These are phyloP conservation scores for Drosophila pseudoobscura DNA, from an alignment of 1,140 invertebrate genomes.

Conservation along the genomic window DNA sequence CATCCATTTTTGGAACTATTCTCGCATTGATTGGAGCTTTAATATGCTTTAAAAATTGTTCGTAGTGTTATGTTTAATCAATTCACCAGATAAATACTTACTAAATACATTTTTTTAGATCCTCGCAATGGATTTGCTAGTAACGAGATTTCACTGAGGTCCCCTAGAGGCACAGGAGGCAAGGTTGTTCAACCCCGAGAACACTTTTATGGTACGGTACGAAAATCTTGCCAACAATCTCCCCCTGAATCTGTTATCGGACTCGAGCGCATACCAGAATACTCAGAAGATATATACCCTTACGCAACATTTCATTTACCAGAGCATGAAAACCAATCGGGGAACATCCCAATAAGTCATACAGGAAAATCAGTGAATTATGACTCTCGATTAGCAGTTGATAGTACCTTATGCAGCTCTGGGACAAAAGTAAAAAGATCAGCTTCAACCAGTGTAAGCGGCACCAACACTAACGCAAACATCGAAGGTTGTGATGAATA, in stretches of 20 bases:
- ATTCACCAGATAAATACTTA: neutral
- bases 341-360: slow-evolving; percentile 61
- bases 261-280: slow-evolving; percentile 86
- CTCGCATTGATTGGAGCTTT: slow-evolving; percentile 84
- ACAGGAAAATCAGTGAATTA: slow-evolving; percentile 54
- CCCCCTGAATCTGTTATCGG: slow-evolving; percentile 84
- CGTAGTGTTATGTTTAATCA: slow-evolving; percentile 46
- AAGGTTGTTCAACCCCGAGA: slow-evolving; percentile 84
- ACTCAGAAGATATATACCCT: slow-evolving; percentile 87
- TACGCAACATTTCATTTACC: slow-evolving; percentile 87
- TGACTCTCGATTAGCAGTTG: slow-evolving; percentile 48
- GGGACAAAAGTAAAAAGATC: slow-evolving; percentile 66
- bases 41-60: slow-evolving; percentile 85
- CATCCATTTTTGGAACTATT: slow-evolving; percentile 84
- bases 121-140: slow-evolving; percentile 37
- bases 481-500: slow-evolving; percentile 31
- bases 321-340: slow-evolving; percentile 84
- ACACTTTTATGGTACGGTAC: slow-evolving; percentile 85
- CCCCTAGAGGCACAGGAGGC: slow-evolving; percentile 30
- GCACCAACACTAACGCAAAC: slow-evolving; percentile 36
- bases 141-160: slow-evolving; percentile 52
- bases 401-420: slow-evolving; percentile 53
- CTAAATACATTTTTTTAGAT: slow-evolving; percentile 39
- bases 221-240: slow-evolving; percentile 84
- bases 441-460: slow-evolving; percentile 62